phyloP scores from a whole-genome alignment of 2,888 invertebrate species.

The Druceiella hillmani region DNA sequence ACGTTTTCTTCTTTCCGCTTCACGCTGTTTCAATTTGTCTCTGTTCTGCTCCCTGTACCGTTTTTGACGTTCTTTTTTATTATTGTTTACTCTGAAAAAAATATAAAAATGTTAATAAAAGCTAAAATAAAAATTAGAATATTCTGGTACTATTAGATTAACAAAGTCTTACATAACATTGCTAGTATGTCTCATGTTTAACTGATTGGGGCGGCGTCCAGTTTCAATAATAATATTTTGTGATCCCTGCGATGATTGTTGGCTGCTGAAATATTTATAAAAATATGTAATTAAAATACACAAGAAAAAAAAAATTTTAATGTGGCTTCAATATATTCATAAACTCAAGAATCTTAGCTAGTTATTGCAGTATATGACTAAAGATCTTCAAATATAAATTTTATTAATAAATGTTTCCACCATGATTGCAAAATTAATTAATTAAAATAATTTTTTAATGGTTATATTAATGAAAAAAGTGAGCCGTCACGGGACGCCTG shows the following conservation, averaged over 20 bases:
- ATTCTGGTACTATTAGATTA: slow-evolving; percentile 16
- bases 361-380: slow-evolving; percentile 15
- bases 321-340: slow-evolving; percentile 14
- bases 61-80: slow-evolving; percentile 24
- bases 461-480: no score
- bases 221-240: slow-evolving; percentile 19
- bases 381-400: no score
- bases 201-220: slow-evolving; percentile 17
- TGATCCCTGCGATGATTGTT: slow-evolving; percentile 18
- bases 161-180: slow-evolving; percentile 19
- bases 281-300: slow-evolving; percentile 4
- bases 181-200: slow-evolving; percentile 19
- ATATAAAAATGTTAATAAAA: slow-evolving; percentile 20
- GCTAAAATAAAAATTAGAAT: slow-evolving; percentile 12
- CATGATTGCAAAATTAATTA: no score
- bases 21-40: slow-evolving; percentile 24
- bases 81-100: slow-evolving; percentile 10
- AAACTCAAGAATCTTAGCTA: slow-evolving; percentile 15
- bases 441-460: no score
- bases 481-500: no score
- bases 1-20: slow-evolving; percentile 24
- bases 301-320: slow-evolving; percentile 8
- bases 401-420: no score
- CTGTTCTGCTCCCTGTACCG: slow-evolving; percentile 26
- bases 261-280: slow-evolving; percentile 16